Conservation (phyloP, 2,113 vertebrate genomes). For the Pogonocichla stellata region DNA sequence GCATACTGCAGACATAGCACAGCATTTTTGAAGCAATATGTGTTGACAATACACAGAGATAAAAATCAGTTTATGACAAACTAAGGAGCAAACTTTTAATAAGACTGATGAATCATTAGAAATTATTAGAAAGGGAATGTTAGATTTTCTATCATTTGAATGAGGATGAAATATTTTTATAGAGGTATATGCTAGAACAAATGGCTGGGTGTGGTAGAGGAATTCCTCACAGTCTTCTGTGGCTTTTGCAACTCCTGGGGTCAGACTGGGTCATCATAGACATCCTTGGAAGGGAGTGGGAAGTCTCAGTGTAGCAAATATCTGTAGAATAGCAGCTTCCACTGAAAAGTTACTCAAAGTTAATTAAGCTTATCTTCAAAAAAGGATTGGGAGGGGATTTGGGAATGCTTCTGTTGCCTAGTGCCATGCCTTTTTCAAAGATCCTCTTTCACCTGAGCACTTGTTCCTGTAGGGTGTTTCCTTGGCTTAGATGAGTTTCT, state of each 20-base stretch:
- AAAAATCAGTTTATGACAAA: neutral
- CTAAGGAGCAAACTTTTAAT: neutral
- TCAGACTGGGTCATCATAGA: neutral
- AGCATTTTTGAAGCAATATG: neutral
- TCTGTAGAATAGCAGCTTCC: neutral
- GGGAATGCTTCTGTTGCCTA: neutral
- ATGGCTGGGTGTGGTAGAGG: neutral
- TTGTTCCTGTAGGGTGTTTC: neutral
- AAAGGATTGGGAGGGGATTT: rapidly evolving
- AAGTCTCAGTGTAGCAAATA: neutral
- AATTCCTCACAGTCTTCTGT: neutral
- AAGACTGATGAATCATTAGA: neutral
- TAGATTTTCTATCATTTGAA: neutral
- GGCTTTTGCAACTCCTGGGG: neutral
- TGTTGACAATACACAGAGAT: conserved; percentile 7
- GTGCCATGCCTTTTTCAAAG: neutral
- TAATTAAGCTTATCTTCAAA: neutral
- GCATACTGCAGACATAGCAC: neutral
- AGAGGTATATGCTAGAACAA: neutral
- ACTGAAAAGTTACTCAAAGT: neutral
- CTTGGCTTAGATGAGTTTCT: neutral
- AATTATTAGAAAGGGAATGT: neutral
- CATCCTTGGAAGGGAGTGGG: neutral
- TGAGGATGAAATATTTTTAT: neutral
- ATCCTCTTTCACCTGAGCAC: neutral